A percentile compares a stretch with the other conserved stretches of the same genome.
Conservation (phyloP, 2,888 invertebrate genomes). For the Eumacrocentrus americanus region DNA sequence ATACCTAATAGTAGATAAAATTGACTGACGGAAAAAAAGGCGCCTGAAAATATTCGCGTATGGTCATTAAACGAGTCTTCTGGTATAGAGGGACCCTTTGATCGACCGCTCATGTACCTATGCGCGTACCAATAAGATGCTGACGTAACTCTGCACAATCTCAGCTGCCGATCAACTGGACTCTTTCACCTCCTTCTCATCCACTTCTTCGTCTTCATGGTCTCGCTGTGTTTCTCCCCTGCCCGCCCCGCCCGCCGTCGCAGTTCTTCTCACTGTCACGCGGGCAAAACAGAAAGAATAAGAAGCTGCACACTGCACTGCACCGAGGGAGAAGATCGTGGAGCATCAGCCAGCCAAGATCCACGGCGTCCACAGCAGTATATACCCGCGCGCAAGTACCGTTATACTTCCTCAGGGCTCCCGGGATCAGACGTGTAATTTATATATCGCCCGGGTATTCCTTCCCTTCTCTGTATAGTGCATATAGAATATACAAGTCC, state of each 20-base stretch:
- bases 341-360: conserved; percentile 39
- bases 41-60: conserved; percentile 38
- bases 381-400: conserved; percentile 43
- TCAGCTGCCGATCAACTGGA: conserved; percentile 51
- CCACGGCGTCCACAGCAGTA: conserved; percentile 43
- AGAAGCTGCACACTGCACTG: conserved; percentile 5
- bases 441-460: conserved; percentile 53
- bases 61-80: conserved; percentile 51
- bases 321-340: conserved; percentile 31
- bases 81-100: conserved; percentile 50
- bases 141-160: conserved; percentile 58
- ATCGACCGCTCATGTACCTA: conserved; percentile 53
- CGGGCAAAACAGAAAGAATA: conserved; percentile 10
- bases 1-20: no score
- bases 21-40: no score
- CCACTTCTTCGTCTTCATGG: conserved; percentile 15
- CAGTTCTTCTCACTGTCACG: conserved; percentile 48
- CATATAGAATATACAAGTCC: conserved; percentile 24
- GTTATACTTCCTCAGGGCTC: conserved; percentile 54
- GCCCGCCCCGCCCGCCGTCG: conserved; percentile 2
- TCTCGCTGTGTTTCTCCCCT: conserved; percentile 34
- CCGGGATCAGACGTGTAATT: conserved; percentile 57
- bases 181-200: conserved; percentile 17
- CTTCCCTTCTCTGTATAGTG: conserved; percentile 18
- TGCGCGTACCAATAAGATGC: conserved; percentile 55